Evolutionary conservation across 1,140 invertebrate genomes (phyloP).

Genomic region (Drosophila kepulauana): DNA sequence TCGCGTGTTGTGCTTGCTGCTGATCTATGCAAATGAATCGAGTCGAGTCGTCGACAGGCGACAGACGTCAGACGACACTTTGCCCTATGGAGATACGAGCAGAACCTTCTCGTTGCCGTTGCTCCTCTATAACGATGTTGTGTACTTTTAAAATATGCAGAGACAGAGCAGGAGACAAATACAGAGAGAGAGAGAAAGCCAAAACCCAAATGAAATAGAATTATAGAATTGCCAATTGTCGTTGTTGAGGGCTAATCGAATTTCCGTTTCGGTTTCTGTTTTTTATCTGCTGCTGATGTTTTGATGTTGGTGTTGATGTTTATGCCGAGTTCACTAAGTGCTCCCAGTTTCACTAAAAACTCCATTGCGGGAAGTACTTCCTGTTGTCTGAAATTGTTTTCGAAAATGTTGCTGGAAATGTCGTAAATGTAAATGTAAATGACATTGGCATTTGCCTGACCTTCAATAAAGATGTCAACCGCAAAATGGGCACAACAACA

Average conservation of each 20-base stretch:
- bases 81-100: conserved; percentile 50
- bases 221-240: conserved; percentile 49
- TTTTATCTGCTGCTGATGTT: conserved; percentile 28
- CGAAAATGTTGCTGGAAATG: background rate
- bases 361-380: conserved; percentile 40
- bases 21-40: conserved; percentile 54
- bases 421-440: conserved; percentile 33
- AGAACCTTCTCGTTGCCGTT: background rate
- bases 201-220: conserved; percentile 24
- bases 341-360: conserved; percentile 1
- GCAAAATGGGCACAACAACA: background rate
- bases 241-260: conserved; percentile 37
- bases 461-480: conserved; percentile 57
- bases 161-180: background rate
- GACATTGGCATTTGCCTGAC: conserved; percentile 28
- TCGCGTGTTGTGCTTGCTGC: conserved; percentile 37
- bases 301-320: background rate
- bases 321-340: conserved; percentile 17
- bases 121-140: background rate
- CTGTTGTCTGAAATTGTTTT: conserved; percentile 10
- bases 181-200: conserved; percentile 20
- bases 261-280: conserved; percentile 36
- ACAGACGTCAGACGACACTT: conserved; percentile 44
- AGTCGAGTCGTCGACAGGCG: conserved; percentile 1
- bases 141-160: conserved; percentile 44